Evolutionary conservation across 2,797 vertebrate species (phyloP), one percentile per base, ranked within the genome.

Genomic region (Falco concolor): DNA sequence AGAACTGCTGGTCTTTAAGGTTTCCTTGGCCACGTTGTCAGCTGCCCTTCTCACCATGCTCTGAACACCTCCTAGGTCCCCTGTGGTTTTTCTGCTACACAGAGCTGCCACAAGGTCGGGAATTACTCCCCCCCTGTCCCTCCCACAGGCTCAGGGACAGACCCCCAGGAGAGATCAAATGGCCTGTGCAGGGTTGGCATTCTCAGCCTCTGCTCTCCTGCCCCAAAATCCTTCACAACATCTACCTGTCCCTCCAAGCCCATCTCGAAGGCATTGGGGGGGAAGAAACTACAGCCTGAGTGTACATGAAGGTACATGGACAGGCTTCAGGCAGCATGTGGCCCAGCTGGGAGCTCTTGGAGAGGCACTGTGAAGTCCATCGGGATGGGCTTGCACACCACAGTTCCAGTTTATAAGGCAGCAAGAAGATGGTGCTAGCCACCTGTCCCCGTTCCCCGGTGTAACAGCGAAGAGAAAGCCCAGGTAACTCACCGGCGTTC

Each of bases 301-400:
- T 12, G 40, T 21, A n/a, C 1, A 1, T 22, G 52, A 34, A 44
- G 23, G 18, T 9, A 18, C 5, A 5, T 42, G n/a, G 47, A 4
- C 23, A 5, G 30, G 34, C 54, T 89, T 57, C 23, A 36, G 56
- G 73, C 56, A 60, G 61, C 34, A 32, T 4, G 7, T 32, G 76
- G 24, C 54, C 38, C 54, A 42, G 52, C 19, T 22, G 14, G 50
- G 68, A 83, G 57, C 57, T 13, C 23, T 50, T 13, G 1, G 27
- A 49, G 42, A 28, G 34, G 23, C 74, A 59, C 19, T 3, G 6
- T 16, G 61, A 45, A 79, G 53, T 28, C 63, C 44, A 27, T 23
- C 30, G 36, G n/a, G 57, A 27, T 57, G 59, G 22, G 22, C 20
- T 45, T 42, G 23, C 12, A 12, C 11, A 21, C 25, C 45, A n/a